Conservation (phyloP, 2,113 vertebrate species). For the Phrynosoma platyrhinos region DNA sequence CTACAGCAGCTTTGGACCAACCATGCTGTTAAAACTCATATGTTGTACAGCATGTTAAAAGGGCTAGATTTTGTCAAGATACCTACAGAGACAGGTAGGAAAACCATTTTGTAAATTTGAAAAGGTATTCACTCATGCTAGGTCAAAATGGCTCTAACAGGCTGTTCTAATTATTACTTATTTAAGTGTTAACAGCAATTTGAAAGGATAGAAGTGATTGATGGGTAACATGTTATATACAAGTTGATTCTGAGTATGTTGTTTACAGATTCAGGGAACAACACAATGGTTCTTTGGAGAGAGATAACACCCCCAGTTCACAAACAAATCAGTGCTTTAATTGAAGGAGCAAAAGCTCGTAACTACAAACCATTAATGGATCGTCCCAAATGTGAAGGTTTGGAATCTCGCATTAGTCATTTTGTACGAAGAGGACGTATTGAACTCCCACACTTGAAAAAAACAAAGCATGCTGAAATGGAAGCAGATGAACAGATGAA, state of each 20-base stretch:
- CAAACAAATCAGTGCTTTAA: constrained; percentile 77
- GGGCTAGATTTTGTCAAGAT: constrained; percentile 76
- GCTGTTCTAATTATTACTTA: background rate
- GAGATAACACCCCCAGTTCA: constrained; percentile 52
- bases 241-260: background rate
- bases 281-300: constrained; percentile 54
- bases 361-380: constrained; percentile 88
- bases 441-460: constrained; percentile 58
- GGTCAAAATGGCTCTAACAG: background rate
- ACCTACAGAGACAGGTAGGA: constrained; percentile 58
- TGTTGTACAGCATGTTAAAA: constrained; percentile 85
- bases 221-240: background rate
- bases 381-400: constrained; percentile 88
- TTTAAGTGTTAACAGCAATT: background rate
- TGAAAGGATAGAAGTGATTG: background rate
- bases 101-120: background rate
- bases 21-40: constrained; percentile 83
- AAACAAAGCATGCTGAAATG: constrained; percentile 46
- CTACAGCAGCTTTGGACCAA: constrained; percentile 92
- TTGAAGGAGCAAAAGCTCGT: constrained; percentile 87
- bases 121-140: background rate
- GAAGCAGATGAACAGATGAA: background rate
- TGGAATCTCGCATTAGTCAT: constrained; percentile 91
- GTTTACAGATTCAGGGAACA: constrained; percentile 46
- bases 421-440: constrained; percentile 89